A percentile compares a stretch with the other conserved stretches of the same genome.
Conservation (phyloP, 2,888 invertebrate species). For the Lypha dubia region DNA sequence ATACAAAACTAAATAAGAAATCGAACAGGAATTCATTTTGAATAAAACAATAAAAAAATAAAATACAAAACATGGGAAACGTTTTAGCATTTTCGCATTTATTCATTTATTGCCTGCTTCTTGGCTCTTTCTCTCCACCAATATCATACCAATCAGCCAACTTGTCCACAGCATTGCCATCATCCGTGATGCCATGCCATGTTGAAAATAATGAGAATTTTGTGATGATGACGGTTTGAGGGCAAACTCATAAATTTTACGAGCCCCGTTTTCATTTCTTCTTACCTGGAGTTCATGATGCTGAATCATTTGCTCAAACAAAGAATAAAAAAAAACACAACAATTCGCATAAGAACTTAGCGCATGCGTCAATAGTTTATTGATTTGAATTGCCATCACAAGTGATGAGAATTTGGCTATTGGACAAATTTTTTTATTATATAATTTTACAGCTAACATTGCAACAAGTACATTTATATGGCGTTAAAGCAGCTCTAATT, state of each 20-base stretch:
- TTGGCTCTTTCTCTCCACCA: background rate
- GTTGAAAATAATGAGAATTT: conserved; percentile 57
- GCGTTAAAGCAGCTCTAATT: conserved; percentile 5
- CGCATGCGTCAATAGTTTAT: conserved; percentile 66
- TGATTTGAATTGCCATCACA: conserved; percentile 62
- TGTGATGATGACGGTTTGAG: conserved; percentile 65
- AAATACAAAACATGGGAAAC: conserved; percentile 63
- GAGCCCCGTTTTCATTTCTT: conserved; percentile 38
- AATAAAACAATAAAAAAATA: conserved; percentile 54
- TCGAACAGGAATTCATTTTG: conserved; percentile 53
- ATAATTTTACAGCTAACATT: conserved; percentile 30
- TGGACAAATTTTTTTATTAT: conserved; percentile 36
- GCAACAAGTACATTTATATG: conserved; percentile 6
- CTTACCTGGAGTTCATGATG: conserved; percentile 41
- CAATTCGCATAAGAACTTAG: conserved; percentile 8
- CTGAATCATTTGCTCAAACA: background rate
- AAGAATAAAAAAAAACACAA: background rate
- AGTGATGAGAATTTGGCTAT: conserved; percentile 36
- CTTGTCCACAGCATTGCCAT: conserved; percentile 41
- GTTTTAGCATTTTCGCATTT: conserved; percentile 67
- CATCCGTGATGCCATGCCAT: conserved; percentile 57
- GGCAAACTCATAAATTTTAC: conserved; percentile 67
- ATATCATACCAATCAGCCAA: background rate
- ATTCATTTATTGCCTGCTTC: conserved; percentile 33
- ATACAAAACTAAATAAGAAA: conserved; percentile 29